phyloP scores from a whole-genome alignment of 2,888 invertebrate genomes.

The Agrotis ipsilon region DNA sequence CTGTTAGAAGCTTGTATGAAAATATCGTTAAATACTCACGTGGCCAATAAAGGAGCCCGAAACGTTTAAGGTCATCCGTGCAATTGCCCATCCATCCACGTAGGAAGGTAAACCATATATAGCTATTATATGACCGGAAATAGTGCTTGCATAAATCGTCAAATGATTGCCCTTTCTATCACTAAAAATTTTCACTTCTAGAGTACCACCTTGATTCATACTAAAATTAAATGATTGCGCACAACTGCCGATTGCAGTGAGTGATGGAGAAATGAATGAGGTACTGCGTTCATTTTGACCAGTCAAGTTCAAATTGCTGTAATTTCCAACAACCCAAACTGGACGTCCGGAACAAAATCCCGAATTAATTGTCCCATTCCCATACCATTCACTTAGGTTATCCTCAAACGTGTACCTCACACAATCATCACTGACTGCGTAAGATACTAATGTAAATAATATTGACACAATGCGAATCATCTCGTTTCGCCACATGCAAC shows the following conservation, averaged over 20 bases:
- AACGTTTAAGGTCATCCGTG: too few relatives aligned
- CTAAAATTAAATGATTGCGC: background rate
- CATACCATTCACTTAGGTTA: background rate
- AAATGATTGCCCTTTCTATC: background rate
- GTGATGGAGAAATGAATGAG: background rate
- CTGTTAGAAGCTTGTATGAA: too few relatives aligned
- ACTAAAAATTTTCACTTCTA: background rate
- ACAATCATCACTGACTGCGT: background rate
- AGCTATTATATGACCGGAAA: too few relatives aligned
- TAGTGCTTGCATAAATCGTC: too few relatives aligned
- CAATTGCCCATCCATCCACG: too few relatives aligned
- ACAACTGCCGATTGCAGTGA: background rate
- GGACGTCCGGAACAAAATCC: background rate
- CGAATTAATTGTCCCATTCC: background rate
- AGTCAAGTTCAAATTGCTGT: background rate
- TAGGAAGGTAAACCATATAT: too few relatives aligned
- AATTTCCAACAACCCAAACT: background rate
- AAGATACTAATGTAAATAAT: background rate
- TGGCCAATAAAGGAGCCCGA: too few relatives aligned
- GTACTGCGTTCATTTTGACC: background rate
- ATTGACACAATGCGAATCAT: background rate
- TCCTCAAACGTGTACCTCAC: background rate
- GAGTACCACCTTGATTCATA: background rate
- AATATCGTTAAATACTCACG: too few relatives aligned
- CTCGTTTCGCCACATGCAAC: background rate